Conservation (phyloP, 2,888 invertebrate species). For the Copidosoma aretas region DNA sequence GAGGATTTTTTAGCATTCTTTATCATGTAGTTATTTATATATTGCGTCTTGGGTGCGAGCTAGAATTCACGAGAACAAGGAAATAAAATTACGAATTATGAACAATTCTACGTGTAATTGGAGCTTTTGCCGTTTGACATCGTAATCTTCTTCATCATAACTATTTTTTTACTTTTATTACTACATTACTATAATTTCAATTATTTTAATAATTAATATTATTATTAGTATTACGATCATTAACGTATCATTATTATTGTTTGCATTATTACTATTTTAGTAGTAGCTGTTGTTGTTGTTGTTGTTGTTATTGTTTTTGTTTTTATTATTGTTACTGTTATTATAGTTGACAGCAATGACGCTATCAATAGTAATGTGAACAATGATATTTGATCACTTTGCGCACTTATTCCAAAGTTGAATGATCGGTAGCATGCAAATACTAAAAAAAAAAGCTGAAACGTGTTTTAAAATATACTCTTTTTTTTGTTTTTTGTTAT, state of each 20-base stretch:
- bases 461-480: too few relatives aligned
- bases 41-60: conserved; percentile 12
- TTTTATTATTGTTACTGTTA: too few relatives aligned
- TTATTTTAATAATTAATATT: conserved; percentile 15
- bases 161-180: not conserved
- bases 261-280: conserved; percentile 10
- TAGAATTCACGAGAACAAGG: too few relatives aligned
- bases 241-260: not conserved
- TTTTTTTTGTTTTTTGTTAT: conserved; percentile 32
- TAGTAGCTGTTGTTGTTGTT: too few relatives aligned
- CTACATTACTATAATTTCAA: not conserved
- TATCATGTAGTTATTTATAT: conserved; percentile 36
- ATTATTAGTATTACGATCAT: too few relatives aligned
- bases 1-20: conserved; percentile 27
- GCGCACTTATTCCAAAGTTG: conserved; percentile 28
- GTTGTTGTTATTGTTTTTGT: too few relatives aligned
- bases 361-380: too few relatives aligned
- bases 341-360: too few relatives aligned
- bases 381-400: too few relatives aligned
- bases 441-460: conserved; percentile 25
- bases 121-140: conserved; percentile 13
- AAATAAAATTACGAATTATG: too few relatives aligned
- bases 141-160: not conserved
- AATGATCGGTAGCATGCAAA: conserved; percentile 25
- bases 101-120: conserved; percentile 22